Conservation (phyloP, 2,797 vertebrate species). For the Garrulus glandarius region DNA sequence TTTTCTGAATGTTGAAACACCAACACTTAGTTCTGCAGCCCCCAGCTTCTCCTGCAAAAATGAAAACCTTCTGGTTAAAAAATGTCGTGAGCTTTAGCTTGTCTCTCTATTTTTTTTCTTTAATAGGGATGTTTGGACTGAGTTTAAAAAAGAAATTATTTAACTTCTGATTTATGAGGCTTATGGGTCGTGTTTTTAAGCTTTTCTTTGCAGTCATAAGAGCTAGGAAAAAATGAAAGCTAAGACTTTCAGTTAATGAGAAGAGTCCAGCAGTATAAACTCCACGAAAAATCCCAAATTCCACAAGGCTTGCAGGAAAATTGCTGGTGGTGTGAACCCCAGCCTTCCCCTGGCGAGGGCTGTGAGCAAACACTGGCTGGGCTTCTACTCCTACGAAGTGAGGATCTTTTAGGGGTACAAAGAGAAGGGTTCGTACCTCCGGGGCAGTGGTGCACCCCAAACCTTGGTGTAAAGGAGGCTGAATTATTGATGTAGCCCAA, state of each 20-base stretch:
- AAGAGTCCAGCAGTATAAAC: not conserved
- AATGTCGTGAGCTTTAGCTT: not conserved
- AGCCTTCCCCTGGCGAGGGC: not conserved
- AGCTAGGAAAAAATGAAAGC: constrained; percentile 43
- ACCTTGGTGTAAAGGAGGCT: not conserved
- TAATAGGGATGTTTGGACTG: not conserved
- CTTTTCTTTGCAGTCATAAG: constrained; percentile 23
- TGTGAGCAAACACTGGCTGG: not conserved
- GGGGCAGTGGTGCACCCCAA: not conserved
- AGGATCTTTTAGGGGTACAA: not conserved
- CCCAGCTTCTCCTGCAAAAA: not conserved
- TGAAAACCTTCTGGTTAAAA: not conserved
- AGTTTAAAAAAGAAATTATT: constrained; percentile 42
- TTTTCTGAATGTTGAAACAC: not conserved
- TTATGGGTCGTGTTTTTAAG: constrained; percentile 41
- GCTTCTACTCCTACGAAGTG: not conserved
- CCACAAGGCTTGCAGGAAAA: constrained; percentile 27
- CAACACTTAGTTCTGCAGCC: not conserved
- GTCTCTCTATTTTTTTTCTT: not conserved
- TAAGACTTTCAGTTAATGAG: constrained; percentile 19
- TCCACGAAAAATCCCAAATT: constrained; percentile 22
- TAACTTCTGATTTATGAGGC: constrained; percentile 54
- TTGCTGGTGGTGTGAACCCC: not conserved
- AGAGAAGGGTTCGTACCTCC: not conserved
- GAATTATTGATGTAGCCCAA: not conserved